These are phyloP conservation scores for Trachymyrmex cornetzi DNA, from an alignment of 1,140 invertebrate species.

Conservation along the genomic window DNA sequence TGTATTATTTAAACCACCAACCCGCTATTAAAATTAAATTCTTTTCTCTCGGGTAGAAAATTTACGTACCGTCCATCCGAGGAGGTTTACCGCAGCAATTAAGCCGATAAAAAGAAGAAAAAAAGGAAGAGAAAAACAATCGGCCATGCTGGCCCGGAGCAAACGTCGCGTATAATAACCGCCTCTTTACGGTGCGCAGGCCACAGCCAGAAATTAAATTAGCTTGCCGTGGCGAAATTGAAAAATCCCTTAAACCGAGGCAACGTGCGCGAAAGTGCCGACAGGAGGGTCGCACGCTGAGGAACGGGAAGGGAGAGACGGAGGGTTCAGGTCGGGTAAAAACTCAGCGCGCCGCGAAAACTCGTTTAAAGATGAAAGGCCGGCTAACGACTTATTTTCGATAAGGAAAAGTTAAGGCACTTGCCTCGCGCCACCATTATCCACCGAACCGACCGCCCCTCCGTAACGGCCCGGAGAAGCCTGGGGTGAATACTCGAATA, in stretches of 20 bases:
- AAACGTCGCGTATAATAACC: constrained; percentile 70
- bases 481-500: constrained; percentile 71
- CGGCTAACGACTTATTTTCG: constrained; percentile 87
- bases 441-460: constrained; percentile 64
- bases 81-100: constrained; percentile 57
- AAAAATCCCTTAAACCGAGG: constrained; percentile 86
- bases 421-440: constrained; percentile 72
- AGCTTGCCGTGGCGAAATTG: constrained; percentile 83
- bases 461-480: constrained; percentile 38
- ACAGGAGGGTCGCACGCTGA: constrained; percentile 51
- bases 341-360: constrained; percentile 84
- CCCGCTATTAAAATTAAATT: constrained; percentile 57
- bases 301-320: neutral
- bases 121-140: constrained; percentile 19
- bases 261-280: constrained; percentile 72
- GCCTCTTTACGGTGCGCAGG: constrained; percentile 63
- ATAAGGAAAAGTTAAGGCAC: constrained; percentile 86
- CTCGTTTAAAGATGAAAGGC: constrained; percentile 87
- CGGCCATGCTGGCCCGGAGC: constrained; percentile 37
- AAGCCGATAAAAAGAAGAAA: constrained; percentile 54
- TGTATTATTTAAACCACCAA: constrained; percentile 41
- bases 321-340: constrained; percentile 72
- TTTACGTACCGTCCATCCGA: constrained; percentile 30
- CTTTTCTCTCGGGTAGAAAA: constrained; percentile 26
- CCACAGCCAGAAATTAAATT: constrained; percentile 81